A percentile compares a stretch with the other conserved stretches of the same genome.
phyloP scores from a whole-genome alignment of 2,888 invertebrate genomes.

The Coenonympha glycerion region DNA sequence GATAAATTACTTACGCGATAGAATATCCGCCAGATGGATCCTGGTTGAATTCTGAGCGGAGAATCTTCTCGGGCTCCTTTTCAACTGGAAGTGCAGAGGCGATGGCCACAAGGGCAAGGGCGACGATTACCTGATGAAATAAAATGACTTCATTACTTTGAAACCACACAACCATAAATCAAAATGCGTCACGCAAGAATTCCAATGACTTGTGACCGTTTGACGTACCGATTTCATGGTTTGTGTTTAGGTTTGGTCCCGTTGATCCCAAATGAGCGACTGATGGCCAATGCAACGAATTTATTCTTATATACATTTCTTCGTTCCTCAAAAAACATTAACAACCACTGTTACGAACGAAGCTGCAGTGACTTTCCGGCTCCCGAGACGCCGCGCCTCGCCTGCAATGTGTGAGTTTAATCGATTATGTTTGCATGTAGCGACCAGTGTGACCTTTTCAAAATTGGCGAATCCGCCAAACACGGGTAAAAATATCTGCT shows the following conservation, averaged over 20 bases:
- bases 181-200: background rate
- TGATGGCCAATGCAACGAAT: constrained; percentile 48
- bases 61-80: constrained; percentile 35
- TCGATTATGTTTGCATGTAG: constrained; percentile 10
- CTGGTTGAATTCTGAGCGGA: constrained; percentile 42
- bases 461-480: no score
- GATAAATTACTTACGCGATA: constrained; percentile 47
- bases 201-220: background rate
- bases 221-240: constrained; percentile 18
- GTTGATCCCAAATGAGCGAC: constrained; percentile 54
- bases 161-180: background rate
- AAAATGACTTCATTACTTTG: constrained; percentile 5
- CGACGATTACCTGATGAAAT: constrained; percentile 41
- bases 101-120: constrained; percentile 52
- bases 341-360: constrained; percentile 31
- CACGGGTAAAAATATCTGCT: no score
- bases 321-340: constrained; percentile 17
- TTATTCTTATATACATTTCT: constrained; percentile 67
- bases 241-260: constrained; percentile 36
- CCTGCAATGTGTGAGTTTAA: background rate
- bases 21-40: constrained; percentile 48
- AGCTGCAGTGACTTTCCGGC: constrained; percentile 12
- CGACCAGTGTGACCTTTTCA: no score
- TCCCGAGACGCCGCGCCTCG: background rate
- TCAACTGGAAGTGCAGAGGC: constrained; percentile 43